phyloP scores from a whole-genome alignment of 2,797 vertebrate species.

The Hozukius guyotensis region DNA sequence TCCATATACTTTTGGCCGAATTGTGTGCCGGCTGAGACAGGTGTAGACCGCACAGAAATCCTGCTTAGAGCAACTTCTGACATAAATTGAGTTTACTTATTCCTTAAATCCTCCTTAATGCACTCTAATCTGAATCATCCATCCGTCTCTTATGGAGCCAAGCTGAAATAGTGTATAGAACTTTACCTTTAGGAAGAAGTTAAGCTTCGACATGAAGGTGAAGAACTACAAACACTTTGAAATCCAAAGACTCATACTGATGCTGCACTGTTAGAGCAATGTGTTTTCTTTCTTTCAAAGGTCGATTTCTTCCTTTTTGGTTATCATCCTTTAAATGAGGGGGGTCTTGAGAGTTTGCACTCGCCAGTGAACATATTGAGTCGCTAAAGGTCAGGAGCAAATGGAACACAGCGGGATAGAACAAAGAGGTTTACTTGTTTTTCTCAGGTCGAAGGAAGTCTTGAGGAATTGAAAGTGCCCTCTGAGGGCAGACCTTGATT shows the following conservation, averaged over 20 bases:
- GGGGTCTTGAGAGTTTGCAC: slow-evolving; percentile 5
- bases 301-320: slow-evolving; percentile 5
- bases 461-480: slow-evolving; percentile 18
- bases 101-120: slow-evolving; percentile 7
- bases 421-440: slow-evolving; percentile 41
- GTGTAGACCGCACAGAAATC: not conserved
- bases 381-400: slow-evolving; percentile 51
- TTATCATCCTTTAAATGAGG: not conserved
- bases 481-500: slow-evolving; percentile 22
- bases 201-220: not conserved
- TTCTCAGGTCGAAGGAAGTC: not conserved
- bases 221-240: slow-evolving; percentile 1
- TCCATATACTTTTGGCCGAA: not conserved
- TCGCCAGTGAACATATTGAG: slow-evolving; percentile 19
- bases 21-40: not conserved
- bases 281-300: not conserved
- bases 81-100: not conserved
- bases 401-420: not conserved
- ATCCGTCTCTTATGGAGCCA: not conserved
- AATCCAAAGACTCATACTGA: not conserved
- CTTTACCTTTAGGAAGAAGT: slow-evolving; percentile 3
- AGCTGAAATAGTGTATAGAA: not conserved
- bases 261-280: not conserved
- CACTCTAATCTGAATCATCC: not conserved
- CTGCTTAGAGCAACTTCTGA: not conserved